Percentiles rank a stretch among this genome's conserved stretches.
These are phyloP conservation scores for Ochropleura leucogaster DNA, from an alignment of 2,888 invertebrate genomes.

Conservation along the genomic window DNA sequence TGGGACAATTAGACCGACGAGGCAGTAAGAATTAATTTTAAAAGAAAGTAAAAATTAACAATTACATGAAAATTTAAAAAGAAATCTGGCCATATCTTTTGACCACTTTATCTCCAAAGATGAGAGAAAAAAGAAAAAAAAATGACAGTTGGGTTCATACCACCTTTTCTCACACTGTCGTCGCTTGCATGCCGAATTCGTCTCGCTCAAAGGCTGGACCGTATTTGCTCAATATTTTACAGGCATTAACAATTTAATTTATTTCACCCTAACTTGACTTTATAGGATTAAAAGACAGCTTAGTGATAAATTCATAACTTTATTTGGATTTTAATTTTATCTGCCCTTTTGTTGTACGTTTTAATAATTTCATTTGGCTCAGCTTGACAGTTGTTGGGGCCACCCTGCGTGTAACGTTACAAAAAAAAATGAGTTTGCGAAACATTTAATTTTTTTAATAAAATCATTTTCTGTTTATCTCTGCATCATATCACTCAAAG, in stretches of 20 bases:
- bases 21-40: no score
- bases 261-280: slow-evolving; percentile 66
- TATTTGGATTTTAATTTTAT: slow-evolving; percentile 69
- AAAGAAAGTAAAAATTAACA: no score
- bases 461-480: no score
- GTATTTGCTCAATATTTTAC: slow-evolving; percentile 76
- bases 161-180: slow-evolving; percentile 66
- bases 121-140: slow-evolving; percentile 7
- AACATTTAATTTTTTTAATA: not conserved
- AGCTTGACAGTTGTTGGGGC: slow-evolving; percentile 38
- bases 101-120: slow-evolving; percentile 2
- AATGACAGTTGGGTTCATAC: slow-evolving; percentile 32
- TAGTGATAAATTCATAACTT: slow-evolving; percentile 74
- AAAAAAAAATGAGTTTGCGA: slow-evolving; percentile 17
- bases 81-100: not conserved
- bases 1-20: no score
- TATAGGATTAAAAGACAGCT: slow-evolving; percentile 73
- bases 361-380: slow-evolving; percentile 59
- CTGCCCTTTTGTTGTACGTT: slow-evolving; percentile 63
- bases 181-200: slow-evolving; percentile 73
- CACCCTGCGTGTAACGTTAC: slow-evolving; percentile 35
- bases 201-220: slow-evolving; percentile 66
- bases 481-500: no score
- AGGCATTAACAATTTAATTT: slow-evolving; percentile 77
- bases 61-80: not conserved